Conservation (phyloP, 2,113 vertebrate genomes). For the Clupea harengus region DNA sequence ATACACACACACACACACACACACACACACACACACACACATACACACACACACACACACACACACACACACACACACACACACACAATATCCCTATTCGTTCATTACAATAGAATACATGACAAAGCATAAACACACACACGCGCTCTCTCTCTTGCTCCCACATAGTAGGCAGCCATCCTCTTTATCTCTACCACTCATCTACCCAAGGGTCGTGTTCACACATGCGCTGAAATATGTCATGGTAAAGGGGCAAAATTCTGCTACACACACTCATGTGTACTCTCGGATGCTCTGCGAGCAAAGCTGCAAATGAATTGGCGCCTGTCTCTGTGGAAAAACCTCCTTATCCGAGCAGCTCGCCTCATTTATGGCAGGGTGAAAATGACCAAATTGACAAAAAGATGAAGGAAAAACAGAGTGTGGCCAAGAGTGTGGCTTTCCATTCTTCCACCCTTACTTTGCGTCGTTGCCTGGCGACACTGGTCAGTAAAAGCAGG, state of each 20-base stretch:
- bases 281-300: neutral
- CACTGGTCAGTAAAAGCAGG: too few relatives aligned
- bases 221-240: conserved; percentile 39
- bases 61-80: neutral
- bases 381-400: too few relatives aligned
- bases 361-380: too few relatives aligned
- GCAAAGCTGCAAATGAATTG: too few relatives aligned
- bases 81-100: neutral
- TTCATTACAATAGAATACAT: neutral
- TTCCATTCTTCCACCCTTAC: too few relatives aligned
- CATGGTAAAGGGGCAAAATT: conserved; percentile 31
- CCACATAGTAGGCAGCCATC: neutral
- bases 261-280: neutral
- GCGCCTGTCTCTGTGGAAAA: too few relatives aligned
- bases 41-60: conserved; percentile 16
- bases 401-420: too few relatives aligned
- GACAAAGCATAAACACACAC: neutral
- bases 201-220: conserved; percentile 47
- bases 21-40: neutral
- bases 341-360: too few relatives aligned
- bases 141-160: neutral
- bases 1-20: neutral
- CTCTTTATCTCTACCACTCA: conserved; percentile 38
- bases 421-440: too few relatives aligned
- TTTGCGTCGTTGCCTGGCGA: too few relatives aligned